Base-by-base conservation (phyloP, 2,113 vertebrate genomes). In the Delphinapterus leucas region DNA sequence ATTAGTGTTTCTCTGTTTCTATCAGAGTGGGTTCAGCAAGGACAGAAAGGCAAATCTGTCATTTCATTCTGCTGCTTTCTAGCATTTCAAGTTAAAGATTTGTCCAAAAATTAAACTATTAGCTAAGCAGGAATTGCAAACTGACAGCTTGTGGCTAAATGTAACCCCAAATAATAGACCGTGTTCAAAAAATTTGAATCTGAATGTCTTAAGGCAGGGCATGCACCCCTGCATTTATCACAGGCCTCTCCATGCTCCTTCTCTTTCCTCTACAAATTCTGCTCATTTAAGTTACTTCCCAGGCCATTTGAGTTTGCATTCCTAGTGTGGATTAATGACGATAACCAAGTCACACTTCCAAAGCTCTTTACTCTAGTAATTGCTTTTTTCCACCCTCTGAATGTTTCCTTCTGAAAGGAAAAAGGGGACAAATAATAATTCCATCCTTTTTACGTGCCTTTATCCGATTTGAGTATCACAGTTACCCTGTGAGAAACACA, bases 361-460 rank as follows among this genome's bases (percentile, higher is more conserved):
- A 63, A 79, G 33, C 55, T 89, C 61, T 47, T 92, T 81, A 47
- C 53, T 79, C 31, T 86, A 68, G 60, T 44, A 68, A 87, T 58
- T 81, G 77, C 36, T 63, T 93, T n/a, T 84, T 96, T 67, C 38
- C 55, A 65, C 17, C 55, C n/a, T 73, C 12, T 84, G 12, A 55
- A 38, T 47, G 88, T 76, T 85, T 47, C 36, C 41, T 92, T 89
- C 83, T 90, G 36, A 58, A 95, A 91, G 67, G 38, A 94, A 68
- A 88, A 92, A 55, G 49, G 38, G 7, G 23, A 77, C n/a, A 38
- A 38, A 61, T 25, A 49, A 20, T n/a, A 93, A 90, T 76, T 88
- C 26, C 33, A 53, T 41, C 38, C 14, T 55, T 89, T 92, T 41
- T 44, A 71, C 1, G 10, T 7, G 87, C 18, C 63, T 87, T 71